These are phyloP conservation scores for Formica selysi DNA, from an alignment of 1,140 invertebrate species.

Conservation along the genomic window DNA sequence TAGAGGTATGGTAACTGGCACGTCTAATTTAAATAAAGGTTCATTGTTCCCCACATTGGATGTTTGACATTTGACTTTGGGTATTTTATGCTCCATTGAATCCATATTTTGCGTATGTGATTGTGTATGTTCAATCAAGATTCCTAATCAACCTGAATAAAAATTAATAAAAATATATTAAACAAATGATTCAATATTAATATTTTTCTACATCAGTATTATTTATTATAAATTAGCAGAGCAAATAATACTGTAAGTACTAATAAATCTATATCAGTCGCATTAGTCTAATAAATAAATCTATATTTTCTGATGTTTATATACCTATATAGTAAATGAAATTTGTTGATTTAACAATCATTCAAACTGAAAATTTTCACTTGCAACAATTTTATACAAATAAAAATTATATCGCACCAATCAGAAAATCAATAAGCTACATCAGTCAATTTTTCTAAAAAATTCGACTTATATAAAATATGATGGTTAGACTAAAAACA, in stretches of 20 bases:
- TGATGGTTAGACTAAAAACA: neutral
- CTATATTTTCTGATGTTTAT: neutral
- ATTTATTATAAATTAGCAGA: neutral
- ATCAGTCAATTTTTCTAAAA: neutral
- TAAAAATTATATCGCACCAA: neutral
- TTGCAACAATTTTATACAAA: neutral
- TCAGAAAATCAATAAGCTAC: neutral
- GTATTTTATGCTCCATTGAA: neutral
- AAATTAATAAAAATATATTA: neutral
- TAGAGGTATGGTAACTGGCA: constrained; percentile 1
- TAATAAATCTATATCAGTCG: neutral
- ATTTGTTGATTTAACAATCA: neutral
- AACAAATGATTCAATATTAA: neutral
- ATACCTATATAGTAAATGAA: neutral
- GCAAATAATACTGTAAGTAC: no score
- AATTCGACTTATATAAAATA: neutral
- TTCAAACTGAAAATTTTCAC: neutral
- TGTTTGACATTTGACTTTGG: neutral
- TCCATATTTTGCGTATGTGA: neutral
- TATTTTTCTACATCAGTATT: neutral
- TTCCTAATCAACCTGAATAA: neutral
- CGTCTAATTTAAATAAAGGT: constrained; percentile 2
- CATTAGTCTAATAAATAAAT: neutral
- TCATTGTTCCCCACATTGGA: neutral
- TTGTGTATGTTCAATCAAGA: neutral